phyloP scores from a whole-genome alignment of 2,113 vertebrate genomes.

The Anhinga rufa region DNA sequence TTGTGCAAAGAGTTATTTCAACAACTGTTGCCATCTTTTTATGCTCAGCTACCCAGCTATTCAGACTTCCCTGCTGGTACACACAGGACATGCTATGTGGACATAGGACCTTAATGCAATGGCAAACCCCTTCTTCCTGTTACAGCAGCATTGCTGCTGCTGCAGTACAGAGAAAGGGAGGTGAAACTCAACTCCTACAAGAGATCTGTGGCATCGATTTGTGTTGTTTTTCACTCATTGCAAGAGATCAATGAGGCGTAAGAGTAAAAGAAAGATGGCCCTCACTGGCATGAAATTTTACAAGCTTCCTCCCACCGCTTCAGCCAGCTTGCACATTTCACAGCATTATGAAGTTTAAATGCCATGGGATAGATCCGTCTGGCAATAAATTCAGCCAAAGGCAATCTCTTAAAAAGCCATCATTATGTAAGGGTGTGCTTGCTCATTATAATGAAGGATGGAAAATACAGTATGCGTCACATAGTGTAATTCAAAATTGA shows the following conservation, averaged over 20 bases:
- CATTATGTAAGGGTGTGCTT: conserved; percentile 41
- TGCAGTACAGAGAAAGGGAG: neutral
- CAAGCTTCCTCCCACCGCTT: neutral
- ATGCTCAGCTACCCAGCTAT: neutral
- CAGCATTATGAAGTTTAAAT: conserved; percentile 3
- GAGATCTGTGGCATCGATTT: conserved; percentile 7
- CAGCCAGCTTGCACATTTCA: conserved; percentile 26
- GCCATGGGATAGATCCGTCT: conserved; percentile 5
- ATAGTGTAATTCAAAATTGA: conserved; percentile 49
- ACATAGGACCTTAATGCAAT: neutral
- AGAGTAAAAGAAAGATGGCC: neutral
- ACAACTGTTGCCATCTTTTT: neutral
- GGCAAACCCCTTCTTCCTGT: neutral
- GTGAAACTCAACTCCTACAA: neutral
- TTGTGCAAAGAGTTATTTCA: neutral
- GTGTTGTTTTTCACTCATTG: conserved; percentile 4
- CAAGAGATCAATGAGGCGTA: neutral
- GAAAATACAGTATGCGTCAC: conserved; percentile 43
- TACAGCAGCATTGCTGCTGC: neutral
- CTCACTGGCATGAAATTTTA: conserved; percentile 15
- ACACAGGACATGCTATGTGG: neutral
- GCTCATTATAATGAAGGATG: conserved; percentile 55
- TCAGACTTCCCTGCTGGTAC: neutral
- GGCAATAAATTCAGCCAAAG: conserved; percentile 53
- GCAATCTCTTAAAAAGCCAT: conserved; percentile 60